Evolutionary conservation across 2,113 vertebrate genomes (phyloP).

Genomic region (Cyprinus carpio): DNA sequence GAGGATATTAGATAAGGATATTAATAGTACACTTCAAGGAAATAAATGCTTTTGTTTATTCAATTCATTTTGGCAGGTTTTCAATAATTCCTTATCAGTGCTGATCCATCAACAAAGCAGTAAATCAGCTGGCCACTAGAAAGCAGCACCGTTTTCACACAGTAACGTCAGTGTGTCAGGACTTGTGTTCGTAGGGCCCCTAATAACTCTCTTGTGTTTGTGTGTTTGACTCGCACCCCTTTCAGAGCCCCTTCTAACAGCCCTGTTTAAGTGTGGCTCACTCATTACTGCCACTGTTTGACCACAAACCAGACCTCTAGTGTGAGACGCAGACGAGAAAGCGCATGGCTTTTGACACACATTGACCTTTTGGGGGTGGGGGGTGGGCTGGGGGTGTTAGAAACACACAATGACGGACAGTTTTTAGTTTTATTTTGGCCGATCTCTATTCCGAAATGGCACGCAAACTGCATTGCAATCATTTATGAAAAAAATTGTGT

Average conservation of each 20-base stretch:
- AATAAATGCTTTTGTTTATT: slow-evolving; percentile 6
- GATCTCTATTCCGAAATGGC: too few species aligned
- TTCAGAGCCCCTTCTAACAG: slow-evolving; percentile 22
- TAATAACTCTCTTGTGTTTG: slow-evolving; percentile 5
- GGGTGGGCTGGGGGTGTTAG: too few species aligned
- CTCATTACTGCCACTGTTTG: slow-evolving; percentile 23
- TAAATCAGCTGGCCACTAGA: not conserved
- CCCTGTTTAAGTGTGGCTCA: not conserved
- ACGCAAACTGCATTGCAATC: too few species aligned
- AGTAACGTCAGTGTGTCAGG: not conserved
- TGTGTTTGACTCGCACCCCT: slow-evolving; percentile 7
- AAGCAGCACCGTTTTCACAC: not conserved
- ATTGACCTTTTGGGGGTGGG: not conserved
- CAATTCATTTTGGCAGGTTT: not conserved
- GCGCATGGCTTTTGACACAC: not conserved
- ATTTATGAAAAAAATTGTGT: too few species aligned
- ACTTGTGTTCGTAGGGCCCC: slow-evolving; percentile 15
- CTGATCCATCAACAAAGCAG: slow-evolving; percentile 5
- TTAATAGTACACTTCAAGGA: not conserved
- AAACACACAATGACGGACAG: too few species aligned
- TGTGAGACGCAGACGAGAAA: not conserved
- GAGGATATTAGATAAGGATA: slow-evolving; percentile 2
- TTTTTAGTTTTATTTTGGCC: too few species aligned
- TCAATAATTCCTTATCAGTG: not conserved
- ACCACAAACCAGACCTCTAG: slow-evolving; percentile 34